phyloP scores from a whole-genome alignment of 1,140 invertebrate genomes.

The Megalopta genalis region DNA sequence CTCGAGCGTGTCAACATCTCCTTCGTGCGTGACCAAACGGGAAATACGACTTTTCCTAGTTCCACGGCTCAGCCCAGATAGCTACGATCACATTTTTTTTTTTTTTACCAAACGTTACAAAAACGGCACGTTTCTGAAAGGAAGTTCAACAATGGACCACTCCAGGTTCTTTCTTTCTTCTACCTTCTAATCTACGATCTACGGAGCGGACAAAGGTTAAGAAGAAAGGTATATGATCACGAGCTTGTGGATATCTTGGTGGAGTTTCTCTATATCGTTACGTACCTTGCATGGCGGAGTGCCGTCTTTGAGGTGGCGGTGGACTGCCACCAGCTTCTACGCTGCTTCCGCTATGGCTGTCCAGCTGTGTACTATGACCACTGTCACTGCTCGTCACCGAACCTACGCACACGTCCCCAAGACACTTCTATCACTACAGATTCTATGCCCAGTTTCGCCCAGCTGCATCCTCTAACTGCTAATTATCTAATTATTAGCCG shows the following conservation, averaged over 20 bases:
- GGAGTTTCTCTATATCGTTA: conserved; percentile 52
- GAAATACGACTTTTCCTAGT: background rate
- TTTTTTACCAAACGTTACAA: background rate
- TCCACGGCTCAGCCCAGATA: background rate
- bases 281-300: conserved; percentile 81
- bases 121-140: background rate
- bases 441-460: conserved; percentile 57
- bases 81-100: too few species aligned
- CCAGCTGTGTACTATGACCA: conserved; percentile 89
- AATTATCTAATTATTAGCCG: conserved; percentile 38
- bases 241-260: conserved; percentile 42
- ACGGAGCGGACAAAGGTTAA: conserved; percentile 46
- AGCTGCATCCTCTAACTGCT: conserved; percentile 49
- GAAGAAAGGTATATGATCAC: conserved; percentile 47
- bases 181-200: conserved; percentile 57
- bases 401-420: conserved; percentile 82
- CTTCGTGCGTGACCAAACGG: background rate
- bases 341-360: conserved; percentile 85
- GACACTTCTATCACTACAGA: conserved; percentile 78
- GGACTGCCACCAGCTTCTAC: conserved; percentile 80
- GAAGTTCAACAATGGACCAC: conserved; percentile 7
- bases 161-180: conserved; percentile 43
- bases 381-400: conserved; percentile 93
- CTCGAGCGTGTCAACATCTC: background rate
- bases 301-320: conserved; percentile 79